phyloP scores from a whole-genome alignment of 2,888 invertebrate species.

The Tetanocera ferruginea region DNA sequence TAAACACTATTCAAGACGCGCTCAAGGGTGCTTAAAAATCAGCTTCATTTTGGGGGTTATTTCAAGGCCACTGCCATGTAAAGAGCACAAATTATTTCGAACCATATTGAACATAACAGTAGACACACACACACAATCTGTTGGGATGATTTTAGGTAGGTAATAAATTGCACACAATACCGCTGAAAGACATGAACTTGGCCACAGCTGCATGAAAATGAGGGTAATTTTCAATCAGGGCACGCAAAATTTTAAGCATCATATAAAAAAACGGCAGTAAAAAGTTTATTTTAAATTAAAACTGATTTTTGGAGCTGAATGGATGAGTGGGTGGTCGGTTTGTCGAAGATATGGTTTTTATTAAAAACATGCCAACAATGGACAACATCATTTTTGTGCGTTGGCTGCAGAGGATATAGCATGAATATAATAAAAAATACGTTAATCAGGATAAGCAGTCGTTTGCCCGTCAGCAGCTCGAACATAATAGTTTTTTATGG shows the following conservation, averaged over 20 bases:
- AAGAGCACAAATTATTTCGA: not conserved
- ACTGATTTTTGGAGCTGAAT: conserved; percentile 55
- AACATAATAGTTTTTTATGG: conserved; percentile 21
- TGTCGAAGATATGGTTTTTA: conserved; percentile 7
- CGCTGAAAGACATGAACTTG: conserved; percentile 21
- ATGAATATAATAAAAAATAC: not conserved
- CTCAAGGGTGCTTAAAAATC: conserved; percentile 24
- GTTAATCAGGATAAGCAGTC: conserved; percentile 19
- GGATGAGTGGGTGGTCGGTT: conserved; percentile 11
- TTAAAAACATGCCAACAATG: not conserved
- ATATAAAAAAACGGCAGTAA: conserved; percentile 9
- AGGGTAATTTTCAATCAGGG: conserved; percentile 42
- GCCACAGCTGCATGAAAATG: conserved; percentile 4
- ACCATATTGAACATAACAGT: not conserved
- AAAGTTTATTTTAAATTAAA: conserved; percentile 47
- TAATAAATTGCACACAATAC: conserved; percentile 13
- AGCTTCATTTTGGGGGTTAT: not conserved
- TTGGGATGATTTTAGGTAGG: not conserved
- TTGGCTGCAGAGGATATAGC: not conserved
- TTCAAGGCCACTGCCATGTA: not conserved
- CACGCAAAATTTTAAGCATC: conserved; percentile 32
- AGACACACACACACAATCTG: not conserved
- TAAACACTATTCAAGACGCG: conserved; percentile 16
- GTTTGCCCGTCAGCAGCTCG: conserved; percentile 14
- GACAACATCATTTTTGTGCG: not conserved